phyloP scores from a whole-genome alignment of 2,113 vertebrate species.

The Cynopterus brachyotis region DNA sequence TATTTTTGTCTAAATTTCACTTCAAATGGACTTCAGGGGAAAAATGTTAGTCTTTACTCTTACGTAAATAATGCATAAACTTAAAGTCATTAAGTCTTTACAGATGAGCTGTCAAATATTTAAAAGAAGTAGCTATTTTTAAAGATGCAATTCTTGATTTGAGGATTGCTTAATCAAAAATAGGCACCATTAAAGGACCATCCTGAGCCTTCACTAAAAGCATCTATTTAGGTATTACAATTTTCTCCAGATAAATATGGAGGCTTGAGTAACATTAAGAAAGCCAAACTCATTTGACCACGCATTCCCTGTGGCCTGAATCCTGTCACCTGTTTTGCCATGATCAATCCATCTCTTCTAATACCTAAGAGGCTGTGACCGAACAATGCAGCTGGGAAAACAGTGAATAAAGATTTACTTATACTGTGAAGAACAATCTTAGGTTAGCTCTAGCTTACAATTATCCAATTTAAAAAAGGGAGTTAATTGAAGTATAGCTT shows the following conservation, averaged over 20 bases:
- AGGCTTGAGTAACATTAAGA: not conserved
- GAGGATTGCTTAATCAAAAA: constrained; percentile 1
- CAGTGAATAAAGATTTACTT: not conserved
- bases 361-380: not conserved
- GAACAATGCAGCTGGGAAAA: constrained; percentile 13
- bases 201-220: not conserved
- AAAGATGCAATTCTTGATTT: not conserved
- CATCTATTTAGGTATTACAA: not conserved
- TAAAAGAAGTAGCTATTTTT: not conserved
- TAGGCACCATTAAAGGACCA: not conserved
- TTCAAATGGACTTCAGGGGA: not conserved
- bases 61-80: not conserved
- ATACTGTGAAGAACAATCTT: not conserved
- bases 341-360: constrained; percentile 45
- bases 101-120: not conserved
- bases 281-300: not conserved
- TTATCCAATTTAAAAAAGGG: not conserved
- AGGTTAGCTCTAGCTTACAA: not conserved
- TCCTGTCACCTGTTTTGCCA: constrained; percentile 1
- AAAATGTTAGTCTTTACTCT: not conserved
- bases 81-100: not conserved
- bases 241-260: not conserved
- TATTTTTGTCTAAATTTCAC: not conserved
- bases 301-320: not conserved
- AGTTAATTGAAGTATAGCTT: not conserved